Conservation (phyloP, 2,113 vertebrate genomes). For the Tachuris rubrigastra region DNA sequence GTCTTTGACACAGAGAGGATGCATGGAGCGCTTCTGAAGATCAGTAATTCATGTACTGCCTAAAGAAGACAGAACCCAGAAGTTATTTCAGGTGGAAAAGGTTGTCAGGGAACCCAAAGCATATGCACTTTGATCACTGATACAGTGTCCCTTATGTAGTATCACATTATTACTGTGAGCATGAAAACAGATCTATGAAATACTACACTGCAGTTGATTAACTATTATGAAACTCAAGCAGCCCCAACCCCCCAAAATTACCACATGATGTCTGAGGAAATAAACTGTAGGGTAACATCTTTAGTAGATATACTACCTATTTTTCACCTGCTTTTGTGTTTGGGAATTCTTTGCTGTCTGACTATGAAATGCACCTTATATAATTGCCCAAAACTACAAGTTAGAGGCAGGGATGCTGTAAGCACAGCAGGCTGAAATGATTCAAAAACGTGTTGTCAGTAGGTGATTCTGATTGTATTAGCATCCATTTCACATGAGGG, state of each 20-base stretch:
- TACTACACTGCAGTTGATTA: neutral
- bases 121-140: neutral
- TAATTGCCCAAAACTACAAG: neutral
- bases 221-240: neutral
- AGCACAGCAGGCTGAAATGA: conserved; percentile 32
- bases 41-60: neutral
- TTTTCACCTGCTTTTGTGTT: conserved; percentile 5
- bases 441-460: neutral
- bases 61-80: neutral
- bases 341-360: neutral
- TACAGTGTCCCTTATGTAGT: neutral
- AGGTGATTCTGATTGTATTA: conserved; percentile 47
- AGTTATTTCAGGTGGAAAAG: neutral
- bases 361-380: conserved; percentile 7
- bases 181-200: neutral
- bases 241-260: neutral
- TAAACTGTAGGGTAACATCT: neutral
- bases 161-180: neutral
- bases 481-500: conserved; percentile 48
- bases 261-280: neutral
- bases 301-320: neutral
- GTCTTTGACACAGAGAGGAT: neutral
- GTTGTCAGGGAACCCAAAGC: neutral
- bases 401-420: neutral
- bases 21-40: neutral